phyloP scores from a whole-genome alignment of 1,140 invertebrate genomes.

The Pristionchus pacificus region DNA sequence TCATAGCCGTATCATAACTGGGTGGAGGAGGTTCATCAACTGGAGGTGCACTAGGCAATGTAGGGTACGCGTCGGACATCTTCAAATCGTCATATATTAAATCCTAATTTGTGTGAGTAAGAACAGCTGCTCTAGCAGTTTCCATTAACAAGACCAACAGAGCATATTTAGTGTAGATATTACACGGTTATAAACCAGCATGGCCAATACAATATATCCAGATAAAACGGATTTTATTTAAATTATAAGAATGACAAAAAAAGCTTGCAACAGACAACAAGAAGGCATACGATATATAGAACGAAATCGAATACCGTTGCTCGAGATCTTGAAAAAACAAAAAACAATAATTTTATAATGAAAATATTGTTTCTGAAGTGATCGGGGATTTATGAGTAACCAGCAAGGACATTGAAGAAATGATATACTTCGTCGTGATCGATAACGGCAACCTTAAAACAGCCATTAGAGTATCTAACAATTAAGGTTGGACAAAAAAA shows the following conservation, averaged over 20 bases:
- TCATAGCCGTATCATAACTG: constrained; percentile 2
- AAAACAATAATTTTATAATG: too few species aligned
- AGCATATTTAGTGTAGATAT: neutral
- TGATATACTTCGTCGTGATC: constrained; percentile 68
- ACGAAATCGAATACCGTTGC: neutral
- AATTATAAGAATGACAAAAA: neutral
- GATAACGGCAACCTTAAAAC: constrained; percentile 64
- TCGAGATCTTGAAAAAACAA: too few species aligned
- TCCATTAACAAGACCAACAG: neutral
- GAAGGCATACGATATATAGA: constrained; percentile 11
- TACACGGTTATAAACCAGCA: too few species aligned
- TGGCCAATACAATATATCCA: too few species aligned
- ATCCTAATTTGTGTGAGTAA: too few species aligned
- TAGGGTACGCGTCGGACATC: constrained; percentile 8
- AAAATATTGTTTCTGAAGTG: neutral
- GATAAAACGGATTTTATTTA: too few species aligned
- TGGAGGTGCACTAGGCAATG: neutral
- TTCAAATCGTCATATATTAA: neutral
- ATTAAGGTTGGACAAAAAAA: neutral
- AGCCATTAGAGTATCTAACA: too few species aligned
- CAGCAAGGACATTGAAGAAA: constrained; percentile 69
- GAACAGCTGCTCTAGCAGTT: neutral
- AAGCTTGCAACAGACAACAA: constrained; percentile 8
- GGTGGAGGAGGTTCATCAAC: neutral
- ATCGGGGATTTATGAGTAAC: constrained; percentile 52